phyloP scores from a whole-genome alignment of 1,140 invertebrate genomes.

The Ips nitidus region DNA sequence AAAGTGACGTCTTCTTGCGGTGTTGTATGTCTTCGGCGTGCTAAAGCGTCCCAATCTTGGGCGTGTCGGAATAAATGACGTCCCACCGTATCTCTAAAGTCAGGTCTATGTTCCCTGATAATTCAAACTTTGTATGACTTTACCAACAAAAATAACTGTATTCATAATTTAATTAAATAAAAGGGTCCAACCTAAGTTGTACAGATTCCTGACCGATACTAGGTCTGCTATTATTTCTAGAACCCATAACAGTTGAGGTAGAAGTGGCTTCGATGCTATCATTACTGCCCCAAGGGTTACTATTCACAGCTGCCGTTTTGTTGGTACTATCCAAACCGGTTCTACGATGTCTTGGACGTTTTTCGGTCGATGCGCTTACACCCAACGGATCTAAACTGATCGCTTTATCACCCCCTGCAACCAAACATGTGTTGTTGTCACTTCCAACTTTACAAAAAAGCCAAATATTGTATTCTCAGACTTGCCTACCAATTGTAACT shows the following conservation, averaged over 20 bases:
- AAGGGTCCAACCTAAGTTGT: constrained; percentile 14
- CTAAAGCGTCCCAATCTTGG: constrained; percentile 18
- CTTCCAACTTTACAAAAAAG: too few relatives aligned
- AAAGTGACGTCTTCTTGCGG: constrained; percentile 16
- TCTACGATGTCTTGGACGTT: constrained; percentile 10
- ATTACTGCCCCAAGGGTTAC: constrained; percentile 46
- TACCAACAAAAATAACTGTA: background rate
- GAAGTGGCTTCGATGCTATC: constrained; percentile 38
- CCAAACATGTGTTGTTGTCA: too few relatives aligned
- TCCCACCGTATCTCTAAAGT: constrained; percentile 8
- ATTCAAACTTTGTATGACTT: background rate
- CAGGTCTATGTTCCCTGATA: constrained; percentile 18
- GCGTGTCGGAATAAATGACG: constrained; percentile 16
- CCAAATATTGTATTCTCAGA: too few relatives aligned
- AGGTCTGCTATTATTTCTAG: constrained; percentile 23
- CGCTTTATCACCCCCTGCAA: background rate
- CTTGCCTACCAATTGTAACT: too few relatives aligned
- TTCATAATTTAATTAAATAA: background rate
- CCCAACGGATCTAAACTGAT: background rate
- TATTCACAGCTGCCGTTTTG: constrained; percentile 24
- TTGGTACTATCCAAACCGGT: constrained; percentile 13
- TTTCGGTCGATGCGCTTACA: background rate
- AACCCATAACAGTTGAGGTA: constrained; percentile 38
- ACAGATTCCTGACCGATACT: constrained; percentile 20
- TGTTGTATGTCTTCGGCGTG: constrained; percentile 5